phyloP scores from a whole-genome alignment of 2,797 vertebrate genomes.

The Steatocranus sp. region DNA sequence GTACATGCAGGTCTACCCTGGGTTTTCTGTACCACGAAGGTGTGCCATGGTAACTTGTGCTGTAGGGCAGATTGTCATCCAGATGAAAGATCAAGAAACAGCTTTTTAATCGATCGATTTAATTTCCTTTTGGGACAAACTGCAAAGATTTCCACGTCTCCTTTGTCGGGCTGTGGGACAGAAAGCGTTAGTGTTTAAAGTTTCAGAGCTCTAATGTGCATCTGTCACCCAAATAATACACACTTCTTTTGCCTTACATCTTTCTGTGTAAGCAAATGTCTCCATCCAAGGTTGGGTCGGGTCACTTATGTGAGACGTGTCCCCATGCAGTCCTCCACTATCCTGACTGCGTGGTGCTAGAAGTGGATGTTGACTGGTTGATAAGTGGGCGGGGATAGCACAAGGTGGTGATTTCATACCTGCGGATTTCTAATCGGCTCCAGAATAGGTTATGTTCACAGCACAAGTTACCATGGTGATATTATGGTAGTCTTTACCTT shows the following conservation, averaged over 20 bases:
- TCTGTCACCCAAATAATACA: neutral
- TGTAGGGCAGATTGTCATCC: neutral
- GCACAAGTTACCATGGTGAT: too few relatives aligned
- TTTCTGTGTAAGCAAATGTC: neutral
- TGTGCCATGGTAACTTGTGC: neutral
- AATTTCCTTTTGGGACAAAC: neutral
- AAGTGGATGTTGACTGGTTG: too few relatives aligned
- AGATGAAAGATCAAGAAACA: neutral
- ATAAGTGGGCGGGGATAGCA: too few relatives aligned
- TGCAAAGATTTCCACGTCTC: neutral
- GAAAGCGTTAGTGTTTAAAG: fast-evolving
- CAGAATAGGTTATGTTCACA: too few relatives aligned
- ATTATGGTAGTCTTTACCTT: neutral
- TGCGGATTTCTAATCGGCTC: too few relatives aligned
- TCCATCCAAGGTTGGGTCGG: neutral
- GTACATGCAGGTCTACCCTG: neutral
- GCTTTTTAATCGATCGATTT: neutral
- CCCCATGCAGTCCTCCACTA: too few relatives aligned
- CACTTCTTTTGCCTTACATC: neutral
- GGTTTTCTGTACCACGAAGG: neutral
- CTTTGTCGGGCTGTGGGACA: neutral
- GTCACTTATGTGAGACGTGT: neutral
- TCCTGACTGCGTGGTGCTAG: too few relatives aligned
- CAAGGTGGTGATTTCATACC: too few relatives aligned
- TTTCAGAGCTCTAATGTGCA: neutral